These are phyloP conservation scores for Neopelma chrysocephalum DNA, from an alignment of 2,797 vertebrate genomes.

Conservation along the genomic window DNA sequence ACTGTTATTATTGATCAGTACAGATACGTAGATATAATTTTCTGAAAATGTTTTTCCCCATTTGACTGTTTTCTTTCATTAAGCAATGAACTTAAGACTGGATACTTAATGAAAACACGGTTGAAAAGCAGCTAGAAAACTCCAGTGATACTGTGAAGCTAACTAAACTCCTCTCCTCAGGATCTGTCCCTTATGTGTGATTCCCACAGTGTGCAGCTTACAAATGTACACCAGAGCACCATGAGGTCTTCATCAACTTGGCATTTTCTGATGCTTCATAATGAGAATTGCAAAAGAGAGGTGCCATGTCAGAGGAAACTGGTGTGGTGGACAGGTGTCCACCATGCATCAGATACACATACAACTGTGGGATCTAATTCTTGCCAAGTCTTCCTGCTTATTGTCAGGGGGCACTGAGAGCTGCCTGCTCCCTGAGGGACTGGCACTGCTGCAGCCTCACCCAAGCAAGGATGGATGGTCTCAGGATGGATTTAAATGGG, in stretches of 20 bases:
- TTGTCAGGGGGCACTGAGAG: neutral
- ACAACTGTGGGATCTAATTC: neutral
- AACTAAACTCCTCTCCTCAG: neutral
- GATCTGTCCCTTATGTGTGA: neutral
- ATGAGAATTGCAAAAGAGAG: neutral
- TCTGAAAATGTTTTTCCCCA: fast-evolving
- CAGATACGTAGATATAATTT: neutral
- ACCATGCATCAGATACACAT: fast-evolving
- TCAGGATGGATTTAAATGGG: neutral
- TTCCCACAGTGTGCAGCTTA: neutral
- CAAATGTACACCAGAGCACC: neutral
- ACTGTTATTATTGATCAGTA: neutral
- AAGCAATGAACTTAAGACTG: neutral
- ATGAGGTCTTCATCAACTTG: neutral
- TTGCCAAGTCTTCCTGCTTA: neutral
- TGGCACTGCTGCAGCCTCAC: neutral
- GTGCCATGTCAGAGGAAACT: neutral
- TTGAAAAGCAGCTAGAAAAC: neutral
- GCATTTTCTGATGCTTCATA: neutral
- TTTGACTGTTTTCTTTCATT: neutral
- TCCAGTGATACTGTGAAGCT: neutral
- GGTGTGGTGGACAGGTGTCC: neutral
- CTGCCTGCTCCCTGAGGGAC: fast-evolving
- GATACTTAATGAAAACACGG: neutral
- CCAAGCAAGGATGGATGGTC: neutral